Evolutionary conservation across 1,140 invertebrate species (phyloP).

Genomic region (Drosophila ogumai): DNA sequence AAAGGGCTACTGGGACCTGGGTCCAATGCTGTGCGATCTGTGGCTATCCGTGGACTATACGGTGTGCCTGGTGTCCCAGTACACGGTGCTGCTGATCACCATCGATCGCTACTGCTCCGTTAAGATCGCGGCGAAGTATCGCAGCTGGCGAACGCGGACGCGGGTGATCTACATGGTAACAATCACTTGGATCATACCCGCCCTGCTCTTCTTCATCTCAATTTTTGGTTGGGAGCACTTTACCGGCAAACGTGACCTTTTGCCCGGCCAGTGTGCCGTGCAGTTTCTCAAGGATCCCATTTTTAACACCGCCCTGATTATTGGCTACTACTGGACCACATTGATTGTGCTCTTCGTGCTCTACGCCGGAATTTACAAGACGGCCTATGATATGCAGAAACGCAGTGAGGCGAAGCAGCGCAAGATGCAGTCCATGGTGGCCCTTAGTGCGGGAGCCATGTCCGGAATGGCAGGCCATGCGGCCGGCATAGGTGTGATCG

Average conservation of each 20-base stretch:
- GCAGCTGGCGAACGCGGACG: conserved; percentile 98
- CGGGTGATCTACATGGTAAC: conserved; percentile 96
- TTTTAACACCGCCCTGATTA: conserved; percentile 98
- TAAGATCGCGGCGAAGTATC: conserved; percentile 98
- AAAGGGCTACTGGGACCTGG: conserved; percentile 98
- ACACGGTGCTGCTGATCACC: conserved; percentile 99
- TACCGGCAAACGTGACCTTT: conserved; percentile 94
- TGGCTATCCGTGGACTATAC: conserved; percentile 99
- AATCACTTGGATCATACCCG: conserved; percentile 99
- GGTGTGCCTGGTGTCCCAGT: conserved; percentile 99
- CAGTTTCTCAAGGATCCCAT: conserved; percentile 99
- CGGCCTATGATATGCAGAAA: conserved; percentile 98
- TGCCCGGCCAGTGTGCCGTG: conserved; percentile 96
- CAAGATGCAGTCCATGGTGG: conserved; percentile 97
- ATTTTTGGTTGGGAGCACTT: conserved; percentile 99
- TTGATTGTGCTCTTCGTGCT: conserved; percentile 96
- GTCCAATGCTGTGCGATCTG: conserved; percentile 97
- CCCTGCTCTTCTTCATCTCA: conserved; percentile 98
- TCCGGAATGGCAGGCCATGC: conserved; percentile 94
- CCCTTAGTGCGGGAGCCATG: conserved; percentile 94
- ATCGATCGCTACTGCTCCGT: conserved; percentile 99
- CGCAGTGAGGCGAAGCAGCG: conserved; percentile 97
- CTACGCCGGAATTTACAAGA: conserved; percentile 99
- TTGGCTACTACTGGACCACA: conserved; percentile 99
- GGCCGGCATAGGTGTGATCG: conserved; percentile 91